Evolutionary conservation across 2,888 invertebrate species (phyloP).

Genomic region (Scaptomyza polygonia): DNA sequence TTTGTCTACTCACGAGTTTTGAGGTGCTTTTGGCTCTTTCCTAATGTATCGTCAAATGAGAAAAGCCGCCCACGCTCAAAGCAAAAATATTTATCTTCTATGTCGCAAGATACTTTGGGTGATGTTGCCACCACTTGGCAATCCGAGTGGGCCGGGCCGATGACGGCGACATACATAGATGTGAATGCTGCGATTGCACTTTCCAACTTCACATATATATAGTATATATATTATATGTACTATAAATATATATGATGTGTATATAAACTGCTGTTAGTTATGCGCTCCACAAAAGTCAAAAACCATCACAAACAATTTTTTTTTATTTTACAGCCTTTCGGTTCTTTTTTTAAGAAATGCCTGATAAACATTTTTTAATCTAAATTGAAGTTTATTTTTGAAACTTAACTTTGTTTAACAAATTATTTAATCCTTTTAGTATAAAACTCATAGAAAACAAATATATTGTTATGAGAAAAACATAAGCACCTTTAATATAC

Average conservation of each 20-base stretch:
- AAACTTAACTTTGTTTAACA: background rate
- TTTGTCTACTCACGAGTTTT: conserved; percentile 1
- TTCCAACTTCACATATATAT: conserved; percentile 39
- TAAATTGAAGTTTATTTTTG: background rate
- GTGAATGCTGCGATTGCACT: conserved; percentile 34
- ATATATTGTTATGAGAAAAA: no score
- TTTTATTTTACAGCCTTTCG: conserved; percentile 26
- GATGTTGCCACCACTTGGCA: conserved; percentile 23
- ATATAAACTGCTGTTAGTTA: conserved; percentile 13
- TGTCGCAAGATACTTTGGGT: conserved; percentile 42
- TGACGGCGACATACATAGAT: conserved; percentile 2
- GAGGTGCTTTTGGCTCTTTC: background rate
- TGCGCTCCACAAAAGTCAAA: conserved; percentile 46
- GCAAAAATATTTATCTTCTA: conserved; percentile 43
- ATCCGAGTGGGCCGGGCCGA: conserved; percentile 42
- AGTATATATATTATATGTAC: conserved; percentile 13
- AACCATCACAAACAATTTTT: conserved; percentile 7
- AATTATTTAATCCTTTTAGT: no score
- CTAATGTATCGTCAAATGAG: conserved; percentile 44
- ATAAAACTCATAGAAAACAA: background rate
- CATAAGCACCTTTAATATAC: background rate
- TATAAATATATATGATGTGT: conserved; percentile 2
- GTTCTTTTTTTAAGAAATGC: background rate
- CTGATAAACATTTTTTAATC: background rate
- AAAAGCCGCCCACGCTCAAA: conserved; percentile 60